Conservation (phyloP, 1,140 invertebrate genomes). For the Diuraphis noxia region DNA sequence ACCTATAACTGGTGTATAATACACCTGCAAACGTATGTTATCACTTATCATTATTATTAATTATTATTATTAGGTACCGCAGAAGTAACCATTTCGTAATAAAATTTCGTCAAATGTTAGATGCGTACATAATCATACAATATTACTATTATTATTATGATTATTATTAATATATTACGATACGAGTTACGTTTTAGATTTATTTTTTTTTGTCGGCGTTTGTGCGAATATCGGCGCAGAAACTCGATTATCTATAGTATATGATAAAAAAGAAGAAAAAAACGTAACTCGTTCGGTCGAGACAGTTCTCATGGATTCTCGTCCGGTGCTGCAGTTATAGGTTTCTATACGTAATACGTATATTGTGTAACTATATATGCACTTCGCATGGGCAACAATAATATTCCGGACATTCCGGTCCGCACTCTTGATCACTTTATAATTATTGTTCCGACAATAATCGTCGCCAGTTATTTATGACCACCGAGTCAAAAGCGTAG, state of each 20-base stretch:
- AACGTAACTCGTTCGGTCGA: neutral
- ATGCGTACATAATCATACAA: no score
- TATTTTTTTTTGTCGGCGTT: no score
- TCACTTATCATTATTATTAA: no score
- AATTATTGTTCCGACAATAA: neutral
- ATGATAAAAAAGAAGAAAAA: neutral
- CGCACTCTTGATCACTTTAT: neutral
- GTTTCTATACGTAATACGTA: no score
- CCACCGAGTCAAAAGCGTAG: neutral
- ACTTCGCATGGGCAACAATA: neutral
- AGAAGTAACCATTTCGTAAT: neutral
- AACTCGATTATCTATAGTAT: neutral
- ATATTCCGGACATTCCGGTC: neutral
- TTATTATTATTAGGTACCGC: no score
- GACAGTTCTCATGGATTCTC: slow-evolving; percentile 8
- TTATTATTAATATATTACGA: neutral
- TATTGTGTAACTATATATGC: neutral
- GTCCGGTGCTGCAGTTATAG: neutral
- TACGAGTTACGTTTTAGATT: neutral
- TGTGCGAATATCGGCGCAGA: no score
- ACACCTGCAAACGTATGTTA: neutral
- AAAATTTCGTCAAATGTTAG: no score
- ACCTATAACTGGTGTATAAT: no score
- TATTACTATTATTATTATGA: no score
- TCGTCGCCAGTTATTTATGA: neutral